Evolutionary conservation across 1,140 invertebrate genomes (phyloP).

Genomic region (Nilaparvata lugens): DNA sequence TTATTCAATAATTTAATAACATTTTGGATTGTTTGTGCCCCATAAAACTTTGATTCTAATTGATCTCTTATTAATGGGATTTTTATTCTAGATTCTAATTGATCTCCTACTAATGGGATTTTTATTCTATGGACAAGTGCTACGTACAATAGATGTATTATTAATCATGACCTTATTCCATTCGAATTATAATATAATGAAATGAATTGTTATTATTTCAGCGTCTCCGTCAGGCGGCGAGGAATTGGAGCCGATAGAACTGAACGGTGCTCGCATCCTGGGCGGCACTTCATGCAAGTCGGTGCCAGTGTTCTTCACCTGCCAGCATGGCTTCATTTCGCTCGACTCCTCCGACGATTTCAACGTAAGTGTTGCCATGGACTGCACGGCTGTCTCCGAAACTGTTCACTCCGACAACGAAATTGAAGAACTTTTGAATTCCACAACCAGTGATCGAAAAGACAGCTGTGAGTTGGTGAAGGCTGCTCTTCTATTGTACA

Average conservation of each 20-base stretch:
- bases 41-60: too few relatives aligned
- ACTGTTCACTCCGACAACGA: slow-evolving; percentile 34
- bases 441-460: slow-evolving; percentile 36
- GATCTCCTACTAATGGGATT: too few relatives aligned
- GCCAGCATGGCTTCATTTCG: slow-evolving; percentile 51
- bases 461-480: slow-evolving; percentile 58
- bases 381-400: slow-evolving; percentile 11
- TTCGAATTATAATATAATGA: too few relatives aligned
- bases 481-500: slow-evolving; percentile 65
- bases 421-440: slow-evolving; percentile 53
- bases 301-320: slow-evolving; percentile 56
- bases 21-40: too few relatives aligned
- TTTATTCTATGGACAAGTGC: too few relatives aligned
- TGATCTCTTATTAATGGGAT: too few relatives aligned
- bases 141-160: too few relatives aligned
- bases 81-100: too few relatives aligned
- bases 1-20: too few relatives aligned
- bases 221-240: slow-evolving; percentile 36
- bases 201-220: too few relatives aligned
- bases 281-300: slow-evolving; percentile 54
- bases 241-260: slow-evolving; percentile 51
- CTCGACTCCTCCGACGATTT: slow-evolving; percentile 44
- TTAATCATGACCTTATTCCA: too few relatives aligned
- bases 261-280: slow-evolving; percentile 47
- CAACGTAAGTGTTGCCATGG: slow-evolving; percentile 29